Conservation (phyloP, 2,797 vertebrate genomes). For the Thaleichthys pacificus region DNA sequence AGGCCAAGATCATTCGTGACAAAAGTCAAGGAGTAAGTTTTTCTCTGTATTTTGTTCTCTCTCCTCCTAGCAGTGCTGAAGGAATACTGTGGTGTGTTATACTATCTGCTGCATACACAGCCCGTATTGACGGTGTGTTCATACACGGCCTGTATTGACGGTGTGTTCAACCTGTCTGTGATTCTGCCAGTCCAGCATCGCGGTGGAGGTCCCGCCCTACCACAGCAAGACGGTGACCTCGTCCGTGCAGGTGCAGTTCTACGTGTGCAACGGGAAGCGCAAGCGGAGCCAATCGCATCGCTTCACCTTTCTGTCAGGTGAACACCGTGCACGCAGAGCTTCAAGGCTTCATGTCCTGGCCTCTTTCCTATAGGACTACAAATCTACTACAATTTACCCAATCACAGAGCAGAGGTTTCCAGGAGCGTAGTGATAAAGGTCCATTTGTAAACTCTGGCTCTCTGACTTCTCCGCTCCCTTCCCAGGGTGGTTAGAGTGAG, state of each 20-base stretch:
- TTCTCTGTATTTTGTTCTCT: neutral
- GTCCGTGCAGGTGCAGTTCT: conserved; percentile 96
- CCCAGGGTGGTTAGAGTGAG: conserved; percentile 18
- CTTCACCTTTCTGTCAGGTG: conserved; percentile 97
- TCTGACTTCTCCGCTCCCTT: conserved; percentile 6
- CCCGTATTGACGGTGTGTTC: conserved; percentile 1
- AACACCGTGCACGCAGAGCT: neutral
- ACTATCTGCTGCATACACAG: no score
- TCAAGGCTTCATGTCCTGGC: no score
- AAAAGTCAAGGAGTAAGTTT: conserved; percentile 92
- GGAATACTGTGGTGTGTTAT: no score
- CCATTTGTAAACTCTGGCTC: neutral
- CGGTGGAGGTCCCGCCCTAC: conserved; percentile 95
- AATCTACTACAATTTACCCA: no score
- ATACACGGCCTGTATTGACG: neutral
- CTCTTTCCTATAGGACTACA: no score
- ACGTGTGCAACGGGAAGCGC: conserved; percentile 97
- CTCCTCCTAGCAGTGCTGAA: neutral
- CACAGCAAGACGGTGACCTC: conserved; percentile 91
- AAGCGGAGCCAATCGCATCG: conserved; percentile 98
- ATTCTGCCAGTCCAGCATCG: conserved; percentile 81
- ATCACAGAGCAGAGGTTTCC: no score
- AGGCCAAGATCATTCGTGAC: conserved; percentile 93
- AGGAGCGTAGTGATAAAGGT: no score
- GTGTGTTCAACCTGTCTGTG: neutral